Evolutionary conservation across 1,140 invertebrate species (phyloP).

Genomic region (Lutraria rhynchaena): DNA sequence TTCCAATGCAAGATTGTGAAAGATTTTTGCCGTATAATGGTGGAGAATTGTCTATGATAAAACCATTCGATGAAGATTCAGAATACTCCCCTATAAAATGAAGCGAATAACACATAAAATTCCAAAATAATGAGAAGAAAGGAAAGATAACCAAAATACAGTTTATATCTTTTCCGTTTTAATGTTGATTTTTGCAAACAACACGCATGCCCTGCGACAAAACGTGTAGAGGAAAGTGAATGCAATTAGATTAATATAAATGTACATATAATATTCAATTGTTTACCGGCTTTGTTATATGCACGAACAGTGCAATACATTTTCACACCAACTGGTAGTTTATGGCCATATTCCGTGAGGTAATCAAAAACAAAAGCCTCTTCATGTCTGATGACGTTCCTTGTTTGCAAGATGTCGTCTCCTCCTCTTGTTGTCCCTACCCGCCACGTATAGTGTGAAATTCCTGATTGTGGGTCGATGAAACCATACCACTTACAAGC

Average conservation of each 20-base stretch:
- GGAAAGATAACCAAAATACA: not conserved
- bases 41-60: conserved; percentile 22
- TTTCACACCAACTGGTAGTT: conserved; percentile 40
- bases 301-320: conserved; percentile 65
- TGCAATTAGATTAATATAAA: not conserved
- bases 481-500: conserved; percentile 61
- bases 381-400: conserved; percentile 22
- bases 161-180: too few relatives aligned
- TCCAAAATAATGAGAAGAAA: not conserved
- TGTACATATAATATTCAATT: too few relatives aligned
- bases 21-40: not conserved
- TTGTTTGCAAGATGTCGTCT: conserved; percentile 48
- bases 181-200: too few relatives aligned
- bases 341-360: not conserved
- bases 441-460: conserved; percentile 61
- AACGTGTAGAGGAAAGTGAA: not conserved
- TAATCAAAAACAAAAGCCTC: conserved; percentile 51
- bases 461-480: conserved; percentile 59
- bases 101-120: not conserved
- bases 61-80: conserved; percentile 47
- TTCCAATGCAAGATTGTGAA: conserved; percentile 3
- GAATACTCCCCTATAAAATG: conserved; percentile 14
- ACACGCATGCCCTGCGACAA: too few relatives aligned
- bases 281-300: conserved; percentile 62
- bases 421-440: conserved; percentile 57